These are phyloP conservation scores for Lasioglossum morio DNA, from an alignment of 2,888 invertebrate species.

Conservation along the genomic window DNA sequence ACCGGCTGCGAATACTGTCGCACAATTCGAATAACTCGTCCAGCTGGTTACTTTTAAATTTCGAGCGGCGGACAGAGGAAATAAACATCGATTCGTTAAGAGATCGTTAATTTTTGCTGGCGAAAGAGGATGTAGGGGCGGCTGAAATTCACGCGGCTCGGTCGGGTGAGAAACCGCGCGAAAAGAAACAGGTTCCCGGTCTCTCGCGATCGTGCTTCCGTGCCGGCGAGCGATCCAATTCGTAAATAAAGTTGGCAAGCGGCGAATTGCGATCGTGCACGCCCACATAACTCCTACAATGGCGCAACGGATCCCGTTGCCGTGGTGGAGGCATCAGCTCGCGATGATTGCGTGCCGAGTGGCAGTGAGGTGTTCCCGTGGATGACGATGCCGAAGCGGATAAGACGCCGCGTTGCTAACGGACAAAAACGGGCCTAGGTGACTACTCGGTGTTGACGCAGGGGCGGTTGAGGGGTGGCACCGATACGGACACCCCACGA, in stretches of 20 bases:
- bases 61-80: not conserved
- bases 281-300: slow-evolving; percentile 83
- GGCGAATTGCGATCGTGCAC: slow-evolving; percentile 82
- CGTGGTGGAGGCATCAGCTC: slow-evolving; percentile 72
- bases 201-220: slow-evolving; percentile 41
- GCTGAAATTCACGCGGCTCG: not conserved
- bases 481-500: slow-evolving; percentile 64
- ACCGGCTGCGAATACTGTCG: not conserved
- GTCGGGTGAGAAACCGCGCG: slow-evolving; percentile 27
- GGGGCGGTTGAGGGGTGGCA: slow-evolving; percentile 77
- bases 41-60: not conserved
- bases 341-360: slow-evolving; percentile 82
- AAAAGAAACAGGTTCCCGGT: slow-evolving; percentile 38
- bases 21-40: not conserved
- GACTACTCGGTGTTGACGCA: slow-evolving; percentile 70
- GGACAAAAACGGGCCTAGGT: slow-evolving; percentile 33
- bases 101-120: slow-evolving; percentile 29
- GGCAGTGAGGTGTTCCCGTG: slow-evolving; percentile 77
- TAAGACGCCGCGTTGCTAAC: slow-evolving; percentile 41
- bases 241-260: slow-evolving; percentile 83
- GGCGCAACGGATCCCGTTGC: slow-evolving; percentile 81
- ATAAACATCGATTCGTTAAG: slow-evolving; percentile 41
- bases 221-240: slow-evolving; percentile 78
- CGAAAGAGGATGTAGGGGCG: not conserved
- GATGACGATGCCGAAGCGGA: slow-evolving; percentile 68